phyloP scores from a whole-genome alignment of 2,888 invertebrate genomes.

The Cheilosia vulpina region DNA sequence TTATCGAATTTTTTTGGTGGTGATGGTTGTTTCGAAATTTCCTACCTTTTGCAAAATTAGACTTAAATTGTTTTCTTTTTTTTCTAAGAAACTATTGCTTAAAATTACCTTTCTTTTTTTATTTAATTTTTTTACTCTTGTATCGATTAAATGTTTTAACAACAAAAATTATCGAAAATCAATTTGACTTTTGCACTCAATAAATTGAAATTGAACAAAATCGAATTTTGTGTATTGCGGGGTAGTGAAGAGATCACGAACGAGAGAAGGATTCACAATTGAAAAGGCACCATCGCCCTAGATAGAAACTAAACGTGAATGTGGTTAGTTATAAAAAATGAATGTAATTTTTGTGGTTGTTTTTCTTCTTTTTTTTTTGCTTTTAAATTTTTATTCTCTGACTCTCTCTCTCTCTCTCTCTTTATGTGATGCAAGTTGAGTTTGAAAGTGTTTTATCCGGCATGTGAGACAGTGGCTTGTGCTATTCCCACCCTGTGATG shows the following conservation, averaged over 20 bases:
- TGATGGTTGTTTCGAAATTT: slow-evolving; percentile 25
- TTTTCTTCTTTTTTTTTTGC: slow-evolving; percentile 36
- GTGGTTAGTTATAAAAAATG: slow-evolving; percentile 77
- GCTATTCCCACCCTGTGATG: too few species aligned
- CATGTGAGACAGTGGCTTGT: slow-evolving; percentile 16
- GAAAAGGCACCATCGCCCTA: slow-evolving; percentile 85
- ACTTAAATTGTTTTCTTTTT: slow-evolving; percentile 21
- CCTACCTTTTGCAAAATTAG: slow-evolving; percentile 24
- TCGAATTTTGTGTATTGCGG: slow-evolving; percentile 52
- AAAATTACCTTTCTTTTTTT: slow-evolving; percentile 24
- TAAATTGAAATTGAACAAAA: slow-evolving; percentile 20
- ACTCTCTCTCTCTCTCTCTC: slow-evolving; percentile 45
- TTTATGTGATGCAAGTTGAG: slow-evolving; percentile 23
- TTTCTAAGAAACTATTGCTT: slow-evolving; percentile 5
- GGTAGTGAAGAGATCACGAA: slow-evolving; percentile 90
- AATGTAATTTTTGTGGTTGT: slow-evolving; percentile 20
- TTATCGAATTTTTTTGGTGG: slow-evolving; percentile 25
- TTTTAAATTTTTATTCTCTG: slow-evolving; percentile 39
- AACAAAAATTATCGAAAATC: slow-evolving; percentile 22
- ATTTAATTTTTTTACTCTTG: slow-evolving; percentile 27
- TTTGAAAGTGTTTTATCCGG: slow-evolving; percentile 25
- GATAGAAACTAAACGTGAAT: slow-evolving; percentile 73
- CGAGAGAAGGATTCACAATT: slow-evolving; percentile 88
- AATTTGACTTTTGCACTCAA: slow-evolving; percentile 52
- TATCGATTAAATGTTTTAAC: slow-evolving; percentile 13